These are phyloP conservation scores for Torymus aiolomorphi DNA, from an alignment of 2,888 invertebrate species.

Conservation along the genomic window DNA sequence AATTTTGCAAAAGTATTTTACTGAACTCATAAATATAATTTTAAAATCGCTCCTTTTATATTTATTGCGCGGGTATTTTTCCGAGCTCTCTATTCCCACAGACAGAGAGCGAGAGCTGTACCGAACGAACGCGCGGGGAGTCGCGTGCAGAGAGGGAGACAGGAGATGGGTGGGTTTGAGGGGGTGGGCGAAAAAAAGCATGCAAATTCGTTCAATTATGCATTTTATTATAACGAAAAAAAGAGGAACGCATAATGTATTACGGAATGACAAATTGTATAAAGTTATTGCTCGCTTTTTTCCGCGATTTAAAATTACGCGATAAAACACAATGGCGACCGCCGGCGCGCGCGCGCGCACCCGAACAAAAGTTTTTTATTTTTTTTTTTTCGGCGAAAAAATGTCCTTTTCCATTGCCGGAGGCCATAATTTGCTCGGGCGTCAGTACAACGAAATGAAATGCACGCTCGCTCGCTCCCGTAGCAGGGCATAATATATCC, in stretches of 20 bases:
- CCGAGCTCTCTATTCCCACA: slow-evolving; percentile 36
- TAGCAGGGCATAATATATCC: slow-evolving; percentile 49
- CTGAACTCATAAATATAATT: slow-evolving; percentile 49
- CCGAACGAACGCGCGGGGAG: too few species aligned
- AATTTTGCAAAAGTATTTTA: slow-evolving; percentile 40
- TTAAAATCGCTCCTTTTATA: slow-evolving; percentile 45
- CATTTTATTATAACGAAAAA: slow-evolving; percentile 48
- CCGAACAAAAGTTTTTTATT: slow-evolving; percentile 53
- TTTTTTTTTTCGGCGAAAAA: slow-evolving; percentile 44
- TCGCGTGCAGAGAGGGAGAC: neutral
- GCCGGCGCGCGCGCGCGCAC: too few species aligned
- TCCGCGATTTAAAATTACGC: slow-evolving; percentile 58
- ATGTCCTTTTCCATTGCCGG: slow-evolving; percentile 37
- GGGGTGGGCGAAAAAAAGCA: slow-evolving; percentile 29
- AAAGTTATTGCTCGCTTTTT: slow-evolving; percentile 55
- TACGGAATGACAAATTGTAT: slow-evolving; percentile 58
- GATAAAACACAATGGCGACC: slow-evolving; percentile 56
- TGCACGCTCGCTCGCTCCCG: neutral
- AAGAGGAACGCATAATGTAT: slow-evolving; percentile 52
- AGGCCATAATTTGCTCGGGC: slow-evolving; percentile 56
- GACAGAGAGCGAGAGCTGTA: neutral
- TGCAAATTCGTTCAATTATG: slow-evolving; percentile 57
- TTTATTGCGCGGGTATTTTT: slow-evolving; percentile 42
- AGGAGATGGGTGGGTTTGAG: neutral
- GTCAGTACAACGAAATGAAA: slow-evolving; percentile 51